phyloP scores from a whole-genome alignment of 2,888 invertebrate genomes.

The Tetropium fuscum region DNA sequence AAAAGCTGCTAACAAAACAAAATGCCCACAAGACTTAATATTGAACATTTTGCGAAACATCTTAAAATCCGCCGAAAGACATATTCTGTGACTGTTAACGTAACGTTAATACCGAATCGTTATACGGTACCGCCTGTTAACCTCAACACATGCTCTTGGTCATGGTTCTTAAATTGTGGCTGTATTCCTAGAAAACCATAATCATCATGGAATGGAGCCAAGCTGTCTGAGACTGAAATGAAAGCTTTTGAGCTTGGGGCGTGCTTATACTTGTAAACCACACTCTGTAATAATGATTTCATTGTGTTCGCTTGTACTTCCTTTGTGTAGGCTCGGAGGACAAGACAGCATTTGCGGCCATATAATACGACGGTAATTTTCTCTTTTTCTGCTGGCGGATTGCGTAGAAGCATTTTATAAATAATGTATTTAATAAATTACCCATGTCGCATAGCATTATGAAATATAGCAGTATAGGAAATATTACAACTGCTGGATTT shows the following conservation, averaged over 20 bases:
- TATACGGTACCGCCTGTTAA: conserved; percentile 6
- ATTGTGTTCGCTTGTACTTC: neutral
- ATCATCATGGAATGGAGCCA: conserved; percentile 12
- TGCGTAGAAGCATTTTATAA: too few relatives aligned
- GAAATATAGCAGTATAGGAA: too few relatives aligned
- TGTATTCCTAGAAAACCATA: conserved; percentile 5
- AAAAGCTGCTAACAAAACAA: too few relatives aligned
- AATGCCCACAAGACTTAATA: too few relatives aligned
- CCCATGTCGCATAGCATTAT: too few relatives aligned
- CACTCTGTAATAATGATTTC: neutral
- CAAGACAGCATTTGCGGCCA: neutral
- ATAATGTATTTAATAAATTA: too few relatives aligned
- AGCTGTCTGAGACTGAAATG: conserved; percentile 14
- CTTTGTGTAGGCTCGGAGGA: neutral
- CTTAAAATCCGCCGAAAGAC: too few relatives aligned
- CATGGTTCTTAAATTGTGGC: conserved; percentile 1
- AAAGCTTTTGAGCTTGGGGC: conserved; percentile 7
- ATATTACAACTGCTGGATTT: too few relatives aligned
- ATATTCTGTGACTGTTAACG: conserved; percentile 7
- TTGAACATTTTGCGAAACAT: too few relatives aligned
- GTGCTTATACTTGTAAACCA: conserved; percentile 1
- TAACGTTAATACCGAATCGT: neutral
- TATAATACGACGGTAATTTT: neutral
- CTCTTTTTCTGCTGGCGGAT: neutral
- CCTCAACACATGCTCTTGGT: conserved; percentile 10